Conservation (phyloP, 2,888 invertebrate genomes). For the Iselma pallidipennis region DNA sequence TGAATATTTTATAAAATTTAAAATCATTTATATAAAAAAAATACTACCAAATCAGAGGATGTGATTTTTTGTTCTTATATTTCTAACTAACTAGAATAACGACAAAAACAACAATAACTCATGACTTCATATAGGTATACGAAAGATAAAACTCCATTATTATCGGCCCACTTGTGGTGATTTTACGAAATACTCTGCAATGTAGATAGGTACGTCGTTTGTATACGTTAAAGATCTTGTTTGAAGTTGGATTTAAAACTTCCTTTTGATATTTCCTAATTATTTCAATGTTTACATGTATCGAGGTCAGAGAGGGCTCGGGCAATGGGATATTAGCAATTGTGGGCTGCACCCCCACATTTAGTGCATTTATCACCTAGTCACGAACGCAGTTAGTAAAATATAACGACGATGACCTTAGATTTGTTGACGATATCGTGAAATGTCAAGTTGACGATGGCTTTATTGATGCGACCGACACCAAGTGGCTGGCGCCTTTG, state of each 20-base stretch:
- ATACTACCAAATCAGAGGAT: not conserved
- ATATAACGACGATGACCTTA: not conserved
- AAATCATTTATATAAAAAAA: not conserved
- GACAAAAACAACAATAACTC: not conserved
- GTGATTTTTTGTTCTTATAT: not conserved
- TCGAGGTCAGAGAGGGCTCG: constrained; percentile 15
- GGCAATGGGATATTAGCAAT: constrained; percentile 6
- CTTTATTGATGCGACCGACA: constrained; percentile 6
- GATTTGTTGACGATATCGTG: constrained; percentile 5
- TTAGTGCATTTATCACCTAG: constrained; percentile 7
- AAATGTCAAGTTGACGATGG: constrained; percentile 6
- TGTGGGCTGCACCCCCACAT: constrained; percentile 15
- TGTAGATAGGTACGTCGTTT: too few relatives aligned
- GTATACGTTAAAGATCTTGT: not conserved
- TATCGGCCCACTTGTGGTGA: not conserved
- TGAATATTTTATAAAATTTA: not conserved
- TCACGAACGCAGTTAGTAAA: constrained; percentile 4
- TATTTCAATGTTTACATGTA: constrained; percentile 11
- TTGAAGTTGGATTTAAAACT: not conserved
- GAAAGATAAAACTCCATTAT: not conserved
- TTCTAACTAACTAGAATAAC: not conserved
- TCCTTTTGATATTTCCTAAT: not conserved
- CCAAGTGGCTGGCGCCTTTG: constrained; percentile 3
- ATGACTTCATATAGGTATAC: not conserved
- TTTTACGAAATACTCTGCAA: not conserved